Conservation (phyloP, 2,797 vertebrate genomes). For the Rhinella marina region DNA sequence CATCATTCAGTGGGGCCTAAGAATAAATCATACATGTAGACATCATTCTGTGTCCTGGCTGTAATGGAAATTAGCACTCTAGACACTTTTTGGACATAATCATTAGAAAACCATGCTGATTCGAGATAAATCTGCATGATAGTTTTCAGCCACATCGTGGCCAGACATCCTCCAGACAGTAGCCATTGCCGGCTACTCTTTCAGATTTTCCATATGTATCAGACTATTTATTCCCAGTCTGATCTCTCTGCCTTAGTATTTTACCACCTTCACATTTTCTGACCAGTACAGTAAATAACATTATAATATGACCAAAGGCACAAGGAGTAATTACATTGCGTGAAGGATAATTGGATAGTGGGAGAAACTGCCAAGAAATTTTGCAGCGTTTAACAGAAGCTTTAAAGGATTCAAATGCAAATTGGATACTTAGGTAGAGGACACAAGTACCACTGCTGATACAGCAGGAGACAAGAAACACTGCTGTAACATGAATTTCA, state of each 20-base stretch:
- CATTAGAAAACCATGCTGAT: too few relatives aligned
- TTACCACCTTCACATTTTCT: neutral
- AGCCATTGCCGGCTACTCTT: too few relatives aligned
- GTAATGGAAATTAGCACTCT: too few relatives aligned
- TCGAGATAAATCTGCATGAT: too few relatives aligned
- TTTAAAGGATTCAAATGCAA: conserved; percentile 46
- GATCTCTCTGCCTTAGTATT: neutral
- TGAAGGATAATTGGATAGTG: conserved; percentile 44
- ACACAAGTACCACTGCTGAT: conserved; percentile 30
- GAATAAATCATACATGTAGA: too few relatives aligned
- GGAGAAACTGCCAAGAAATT: conserved; percentile 43
- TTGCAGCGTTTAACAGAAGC: conserved; percentile 22
- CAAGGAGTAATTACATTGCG: conserved; percentile 1
- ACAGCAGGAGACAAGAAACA: neutral
- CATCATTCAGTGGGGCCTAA: too few relatives aligned
- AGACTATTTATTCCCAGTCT: too few relatives aligned
- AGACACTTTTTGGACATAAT: too few relatives aligned
- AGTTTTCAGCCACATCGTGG: too few relatives aligned
- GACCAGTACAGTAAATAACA: neutral
- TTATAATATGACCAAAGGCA: neutral
- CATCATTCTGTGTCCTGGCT: too few relatives aligned
- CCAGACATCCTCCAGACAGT: too few relatives aligned
- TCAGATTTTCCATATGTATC: too few relatives aligned
- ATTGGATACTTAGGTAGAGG: conserved; percentile 18
- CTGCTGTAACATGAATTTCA: neutral